These are phyloP conservation scores for Phalacrocorax carbo DNA, from an alignment of 2,113 vertebrate genomes.

Conservation along the genomic window DNA sequence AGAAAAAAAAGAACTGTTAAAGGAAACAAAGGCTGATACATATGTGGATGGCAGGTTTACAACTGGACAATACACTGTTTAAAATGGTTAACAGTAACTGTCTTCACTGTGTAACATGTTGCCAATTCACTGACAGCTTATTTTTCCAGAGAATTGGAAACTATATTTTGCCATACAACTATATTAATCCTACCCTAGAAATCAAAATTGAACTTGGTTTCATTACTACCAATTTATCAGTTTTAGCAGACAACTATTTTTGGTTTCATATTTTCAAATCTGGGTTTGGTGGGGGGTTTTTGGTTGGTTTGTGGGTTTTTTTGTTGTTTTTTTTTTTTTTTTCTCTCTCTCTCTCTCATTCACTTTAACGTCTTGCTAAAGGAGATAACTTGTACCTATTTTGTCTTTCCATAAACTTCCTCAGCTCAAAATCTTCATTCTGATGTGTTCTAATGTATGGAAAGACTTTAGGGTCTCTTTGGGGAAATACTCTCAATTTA, in stretches of 20 bases:
- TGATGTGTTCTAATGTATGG: neutral
- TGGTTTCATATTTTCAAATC: neutral
- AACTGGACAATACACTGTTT: neutral
- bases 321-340: neutral
- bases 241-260: neutral
- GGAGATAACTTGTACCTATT: neutral
- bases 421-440: neutral
- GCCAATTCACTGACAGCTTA: neutral
- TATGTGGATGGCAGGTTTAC: neutral
- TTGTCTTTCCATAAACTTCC: neutral
- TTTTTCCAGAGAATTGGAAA: neutral
- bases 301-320: neutral
- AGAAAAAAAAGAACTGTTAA: neutral
- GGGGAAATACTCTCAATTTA: neutral
- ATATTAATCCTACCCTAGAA: neutral
- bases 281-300: neutral
- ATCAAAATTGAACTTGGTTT: neutral
- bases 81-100: neutral
- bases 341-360: too few relatives aligned
- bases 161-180: neutral
- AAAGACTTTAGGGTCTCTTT: neutral
- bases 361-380: neutral
- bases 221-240: neutral
- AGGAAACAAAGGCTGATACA: neutral
- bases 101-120: neutral